Evolutionary conservation across 2,888 invertebrate species (phyloP).

Genomic region (Xanthia icteritia): DNA sequence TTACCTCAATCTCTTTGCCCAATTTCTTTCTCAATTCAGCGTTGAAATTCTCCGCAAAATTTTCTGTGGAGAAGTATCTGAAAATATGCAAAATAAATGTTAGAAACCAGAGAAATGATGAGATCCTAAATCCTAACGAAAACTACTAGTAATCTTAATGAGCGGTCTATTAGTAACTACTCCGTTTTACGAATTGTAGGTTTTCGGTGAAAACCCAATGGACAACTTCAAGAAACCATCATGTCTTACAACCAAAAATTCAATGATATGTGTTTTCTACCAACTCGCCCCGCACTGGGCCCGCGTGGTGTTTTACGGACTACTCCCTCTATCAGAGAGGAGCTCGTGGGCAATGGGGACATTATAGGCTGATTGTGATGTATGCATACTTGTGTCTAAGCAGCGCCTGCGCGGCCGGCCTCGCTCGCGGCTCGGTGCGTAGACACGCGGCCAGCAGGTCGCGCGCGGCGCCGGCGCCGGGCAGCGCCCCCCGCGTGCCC

Average conservation of each 20-base stretch:
- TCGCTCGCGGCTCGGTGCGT: constrained; percentile 91
- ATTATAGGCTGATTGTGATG: background rate
- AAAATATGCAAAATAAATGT: constrained; percentile 44
- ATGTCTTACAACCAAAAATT: background rate
- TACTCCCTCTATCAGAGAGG: background rate
- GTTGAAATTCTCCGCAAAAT: constrained; percentile 92
- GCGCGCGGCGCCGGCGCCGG: constrained; percentile 79
- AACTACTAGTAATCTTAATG: background rate
- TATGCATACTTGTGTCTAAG: constrained; percentile 89
- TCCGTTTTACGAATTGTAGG: background rate
- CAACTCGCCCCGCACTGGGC: background rate
- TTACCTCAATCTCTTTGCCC: constrained; percentile 91
- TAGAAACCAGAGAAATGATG: background rate
- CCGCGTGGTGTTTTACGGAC: background rate
- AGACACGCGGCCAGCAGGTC: constrained; percentile 89
- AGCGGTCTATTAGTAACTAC: background rate
- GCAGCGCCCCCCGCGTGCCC: constrained; percentile 71
- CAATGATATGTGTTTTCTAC: background rate
- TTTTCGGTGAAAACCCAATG: background rate
- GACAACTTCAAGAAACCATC: background rate
- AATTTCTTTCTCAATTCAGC: constrained; percentile 92
- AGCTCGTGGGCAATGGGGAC: no score
- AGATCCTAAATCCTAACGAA: background rate
- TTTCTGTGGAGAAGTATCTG: constrained; percentile 92
- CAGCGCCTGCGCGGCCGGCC: constrained; percentile 92